Evolutionary conservation across 2,888 invertebrate species (phyloP).

Genomic region (Cryptosula pallasiana): DNA sequence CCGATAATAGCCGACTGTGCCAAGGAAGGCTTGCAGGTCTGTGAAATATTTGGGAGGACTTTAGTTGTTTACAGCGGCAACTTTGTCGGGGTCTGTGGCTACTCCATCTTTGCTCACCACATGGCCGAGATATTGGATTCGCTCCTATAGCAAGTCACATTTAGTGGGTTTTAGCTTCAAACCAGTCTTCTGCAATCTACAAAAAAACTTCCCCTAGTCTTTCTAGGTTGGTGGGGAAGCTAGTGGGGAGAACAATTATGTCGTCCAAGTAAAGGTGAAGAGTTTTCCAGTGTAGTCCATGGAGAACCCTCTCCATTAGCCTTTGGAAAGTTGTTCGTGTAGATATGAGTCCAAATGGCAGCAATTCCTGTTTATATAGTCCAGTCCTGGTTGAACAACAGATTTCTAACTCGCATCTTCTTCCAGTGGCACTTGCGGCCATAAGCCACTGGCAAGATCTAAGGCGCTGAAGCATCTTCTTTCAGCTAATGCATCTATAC

Average conservation of each 20-base stretch:
- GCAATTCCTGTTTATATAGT: background rate
- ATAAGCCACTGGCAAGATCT: background rate
- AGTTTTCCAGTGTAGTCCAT: background rate
- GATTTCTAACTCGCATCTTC: background rate
- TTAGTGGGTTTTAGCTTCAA: too few relatives aligned
- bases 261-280: background rate
- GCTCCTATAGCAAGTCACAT: too few relatives aligned
- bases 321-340: background rate
- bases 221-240: too few relatives aligned
- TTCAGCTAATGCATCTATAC: background rate
- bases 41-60: too few relatives aligned
- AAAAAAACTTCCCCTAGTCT: too few relatives aligned
- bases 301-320: background rate
- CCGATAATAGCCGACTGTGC: too few relatives aligned
- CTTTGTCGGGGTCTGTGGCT: too few relatives aligned
- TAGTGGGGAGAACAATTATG: background rate
- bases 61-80: too few relatives aligned
- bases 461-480: background rate
- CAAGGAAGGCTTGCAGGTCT: too few relatives aligned
- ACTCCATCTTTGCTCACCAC: too few relatives aligned
- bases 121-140: too few relatives aligned
- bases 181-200: too few relatives aligned
- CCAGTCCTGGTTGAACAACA: background rate
- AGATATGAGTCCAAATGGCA: background rate
- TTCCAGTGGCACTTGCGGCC: background rate